Evolutionary conservation across 1,140 invertebrate genomes (phyloP), one percentile per base, ranked within the genome.

Genomic region (Chlorops oryzae): DNA sequence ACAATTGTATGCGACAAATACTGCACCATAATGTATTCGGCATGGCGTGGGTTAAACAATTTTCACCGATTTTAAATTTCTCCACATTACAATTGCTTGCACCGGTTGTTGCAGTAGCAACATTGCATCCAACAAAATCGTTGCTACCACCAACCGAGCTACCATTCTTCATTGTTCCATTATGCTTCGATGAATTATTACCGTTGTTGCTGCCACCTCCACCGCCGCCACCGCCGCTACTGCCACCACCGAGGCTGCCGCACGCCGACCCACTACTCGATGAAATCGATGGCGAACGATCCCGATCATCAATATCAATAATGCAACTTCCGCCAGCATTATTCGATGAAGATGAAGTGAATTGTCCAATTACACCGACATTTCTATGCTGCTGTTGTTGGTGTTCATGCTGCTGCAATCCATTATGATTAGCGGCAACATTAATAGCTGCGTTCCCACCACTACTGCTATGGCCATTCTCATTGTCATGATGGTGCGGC

Each of bases 31-130:
- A 70, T 23, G 82, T 79, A 50, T 81, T 68, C 18, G 85, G 84
- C 81, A 85, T 84, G 37, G 79, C 81, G 65, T 87, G 85, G 42
- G 80, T 80, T 59, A 81, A 78, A 66, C 85, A 87, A 61, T 82
- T 83, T 62, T 54, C 7, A 38, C 50, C 9, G 47, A 23, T 62
- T 22, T 22, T 45, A n/a, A 37, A 56, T 43, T 18, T 53, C 12
- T 55, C 51, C 48, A 34, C 47, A 48, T 10, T 39, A 34, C 12
- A 37, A 37, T 49, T 45, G 54, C 53, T 43, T 27, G 51, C 53
- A 55, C 17, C 20, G 17, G 25, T 25, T 28, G 45, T 20, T 40
- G 13, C 38, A 10, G 20, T 13, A 28, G 13, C 22, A 28, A 9
- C 20, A n/a, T 44, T 44, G 3, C 15, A n/a, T 17, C 7, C 40